A percentile compares a stretch with the other conserved stretches of the same genome.
phyloP scores from a whole-genome alignment of 1,140 invertebrate genomes.

The Drosophila ananassae region DNA sequence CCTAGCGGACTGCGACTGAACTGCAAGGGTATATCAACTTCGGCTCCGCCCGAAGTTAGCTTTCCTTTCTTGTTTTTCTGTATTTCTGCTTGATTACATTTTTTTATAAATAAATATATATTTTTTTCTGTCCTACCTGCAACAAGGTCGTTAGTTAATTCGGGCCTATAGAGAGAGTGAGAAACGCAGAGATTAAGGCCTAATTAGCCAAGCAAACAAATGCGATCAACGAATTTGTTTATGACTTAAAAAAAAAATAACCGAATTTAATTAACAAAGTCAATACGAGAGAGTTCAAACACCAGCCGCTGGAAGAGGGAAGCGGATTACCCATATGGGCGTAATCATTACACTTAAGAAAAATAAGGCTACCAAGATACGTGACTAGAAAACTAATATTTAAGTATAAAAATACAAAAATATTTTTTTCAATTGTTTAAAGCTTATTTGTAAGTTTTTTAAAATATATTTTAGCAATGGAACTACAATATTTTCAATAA shows the following conservation, averaged over 20 bases:
- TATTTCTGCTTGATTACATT: slow-evolving; percentile 34
- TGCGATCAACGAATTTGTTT: slow-evolving; percentile 39
- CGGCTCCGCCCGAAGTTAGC: too few relatives aligned
- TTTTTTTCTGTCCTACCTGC: neutral
- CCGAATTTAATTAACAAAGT: slow-evolving; percentile 72
- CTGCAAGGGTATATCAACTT: too few relatives aligned
- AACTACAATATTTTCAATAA: too few relatives aligned
- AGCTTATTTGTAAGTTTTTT: too few relatives aligned
- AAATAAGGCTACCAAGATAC: neutral
- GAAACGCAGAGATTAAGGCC: slow-evolving; percentile 8
- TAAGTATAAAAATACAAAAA: too few relatives aligned
- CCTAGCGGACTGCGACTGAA: too few relatives aligned
- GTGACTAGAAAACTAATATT: too few relatives aligned
- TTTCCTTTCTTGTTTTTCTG: too few relatives aligned
- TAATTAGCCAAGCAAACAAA: slow-evolving; percentile 58
- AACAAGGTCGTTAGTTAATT: slow-evolving; percentile 45
- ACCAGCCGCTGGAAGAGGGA: slow-evolving; percentile 30
- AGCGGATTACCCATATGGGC: slow-evolving; percentile 42
- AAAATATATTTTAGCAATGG: too few relatives aligned
- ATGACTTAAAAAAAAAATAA: slow-evolving; percentile 29
- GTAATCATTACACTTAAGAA: slow-evolving; percentile 38
- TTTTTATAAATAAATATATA: neutral
- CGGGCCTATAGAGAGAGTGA: neutral
- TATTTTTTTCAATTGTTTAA: too few relatives aligned
- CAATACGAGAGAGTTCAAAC: slow-evolving; percentile 62